Conservation (phyloP, 1,140 invertebrate species). For the Leptinotarsa defecta region DNA sequence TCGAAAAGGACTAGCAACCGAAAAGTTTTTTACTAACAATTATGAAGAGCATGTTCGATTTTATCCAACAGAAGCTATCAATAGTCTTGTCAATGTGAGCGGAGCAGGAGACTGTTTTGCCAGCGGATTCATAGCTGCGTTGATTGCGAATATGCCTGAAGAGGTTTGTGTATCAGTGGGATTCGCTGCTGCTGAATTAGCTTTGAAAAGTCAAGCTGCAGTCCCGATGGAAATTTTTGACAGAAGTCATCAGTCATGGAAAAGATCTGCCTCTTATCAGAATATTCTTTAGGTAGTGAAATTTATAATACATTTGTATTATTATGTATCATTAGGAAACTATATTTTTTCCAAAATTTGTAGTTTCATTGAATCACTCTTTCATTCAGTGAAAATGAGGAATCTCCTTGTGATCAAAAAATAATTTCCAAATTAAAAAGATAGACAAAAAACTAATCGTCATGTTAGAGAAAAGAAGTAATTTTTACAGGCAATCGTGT, state of each 20-base stretch:
- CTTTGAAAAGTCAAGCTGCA: constrained; percentile 54
- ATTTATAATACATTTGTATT: too few species aligned
- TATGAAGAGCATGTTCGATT: constrained; percentile 48
- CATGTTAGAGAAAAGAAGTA: too few species aligned
- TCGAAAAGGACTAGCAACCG: constrained; percentile 41
- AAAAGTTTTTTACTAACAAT: constrained; percentile 35
- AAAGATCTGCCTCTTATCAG: not conserved
- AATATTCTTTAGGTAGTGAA: not conserved
- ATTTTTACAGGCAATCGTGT: too few species aligned
- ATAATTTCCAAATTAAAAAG: too few species aligned
- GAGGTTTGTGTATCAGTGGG: constrained; percentile 61
- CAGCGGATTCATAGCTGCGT: constrained; percentile 63
- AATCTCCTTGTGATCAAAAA: too few species aligned
- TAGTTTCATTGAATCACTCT: too few species aligned
- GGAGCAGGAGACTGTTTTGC: constrained; percentile 70
- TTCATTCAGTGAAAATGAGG: too few species aligned
- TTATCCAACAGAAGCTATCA: constrained; percentile 57
- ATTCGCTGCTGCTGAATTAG: constrained; percentile 60
- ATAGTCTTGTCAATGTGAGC: constrained; percentile 64
- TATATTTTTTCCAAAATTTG: too few species aligned
- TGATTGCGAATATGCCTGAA: constrained; percentile 58
- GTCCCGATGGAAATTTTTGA: constrained; percentile 39
- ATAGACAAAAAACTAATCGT: too few species aligned
- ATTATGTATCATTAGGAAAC: too few species aligned
- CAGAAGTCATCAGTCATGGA: not conserved